Evolutionary conservation across 2,888 invertebrate genomes (phyloP).

Genomic region (Dioctria rufipes): DNA sequence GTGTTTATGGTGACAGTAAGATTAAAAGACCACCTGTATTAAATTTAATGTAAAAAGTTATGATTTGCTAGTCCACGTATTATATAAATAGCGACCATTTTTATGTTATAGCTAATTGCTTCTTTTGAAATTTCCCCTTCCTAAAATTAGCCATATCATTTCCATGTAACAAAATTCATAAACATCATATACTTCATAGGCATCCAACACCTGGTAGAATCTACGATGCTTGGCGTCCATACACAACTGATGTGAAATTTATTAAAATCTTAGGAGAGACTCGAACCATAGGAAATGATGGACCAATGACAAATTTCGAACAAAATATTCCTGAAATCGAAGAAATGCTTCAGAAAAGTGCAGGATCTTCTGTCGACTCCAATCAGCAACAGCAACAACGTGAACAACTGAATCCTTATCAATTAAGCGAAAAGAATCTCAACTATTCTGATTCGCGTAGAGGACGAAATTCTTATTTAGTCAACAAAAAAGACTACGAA

Average conservation of each 20-base stretch:
- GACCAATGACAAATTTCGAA: conserved; percentile 58
- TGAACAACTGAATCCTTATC: conserved; percentile 59
- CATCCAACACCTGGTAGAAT: conserved; percentile 74
- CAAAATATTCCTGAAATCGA: conserved; percentile 66
- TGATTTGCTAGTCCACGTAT: no score
- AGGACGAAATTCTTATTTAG: conserved; percentile 58
- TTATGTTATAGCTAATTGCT: conserved; percentile 4
- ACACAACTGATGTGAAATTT: conserved; percentile 69
- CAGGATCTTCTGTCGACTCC: conserved; percentile 27
- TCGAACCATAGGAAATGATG: conserved; percentile 48
- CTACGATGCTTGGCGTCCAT: conserved; percentile 76
- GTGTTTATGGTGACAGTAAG: no score
- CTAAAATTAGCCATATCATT: no score
- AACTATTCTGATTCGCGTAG: conserved; percentile 36
- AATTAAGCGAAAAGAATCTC: conserved; percentile 4
- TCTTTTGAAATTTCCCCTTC: not conserved
- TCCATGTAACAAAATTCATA: not conserved
- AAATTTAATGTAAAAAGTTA: no score
- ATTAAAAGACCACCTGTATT: no score
- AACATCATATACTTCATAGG: conserved; percentile 66
- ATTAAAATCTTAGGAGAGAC: conserved; percentile 68
- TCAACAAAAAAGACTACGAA: conserved; percentile 64
- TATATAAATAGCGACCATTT: no score
- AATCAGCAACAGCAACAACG: conserved; percentile 52
- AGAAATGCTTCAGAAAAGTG: conserved; percentile 63